Percentiles rank a stretch among this genome's conserved stretches.
phyloP scores from a whole-genome alignment of 2,888 invertebrate species.

The Oxyscelio sp. region DNA sequence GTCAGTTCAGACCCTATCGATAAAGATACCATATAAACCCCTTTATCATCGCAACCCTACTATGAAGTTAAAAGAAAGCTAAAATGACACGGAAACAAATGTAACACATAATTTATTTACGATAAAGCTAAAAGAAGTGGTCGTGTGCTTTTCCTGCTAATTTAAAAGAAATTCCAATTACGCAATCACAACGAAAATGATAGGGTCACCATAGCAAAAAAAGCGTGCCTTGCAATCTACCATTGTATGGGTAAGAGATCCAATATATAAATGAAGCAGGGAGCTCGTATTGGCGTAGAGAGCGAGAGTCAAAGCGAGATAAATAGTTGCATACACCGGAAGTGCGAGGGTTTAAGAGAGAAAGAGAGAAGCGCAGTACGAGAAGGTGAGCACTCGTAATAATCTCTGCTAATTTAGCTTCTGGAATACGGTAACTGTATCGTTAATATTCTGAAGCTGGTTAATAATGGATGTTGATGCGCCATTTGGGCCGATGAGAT shows the following conservation, averaged over 20 bases:
- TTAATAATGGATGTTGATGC: conserved; percentile 88
- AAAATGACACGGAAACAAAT: conserved; percentile 46
- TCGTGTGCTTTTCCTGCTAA: conserved; percentile 28
- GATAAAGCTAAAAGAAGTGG: conserved; percentile 48
- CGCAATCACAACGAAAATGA: conserved; percentile 51
- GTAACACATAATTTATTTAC: conserved; percentile 51
- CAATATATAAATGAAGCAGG: background rate
- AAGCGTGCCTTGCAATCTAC: conserved; percentile 3
- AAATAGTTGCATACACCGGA: conserved; percentile 57
- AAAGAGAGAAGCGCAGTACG: conserved; percentile 58
- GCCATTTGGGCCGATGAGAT: conserved; percentile 89
- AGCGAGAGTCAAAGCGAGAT: conserved; percentile 61
- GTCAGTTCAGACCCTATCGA: conserved; percentile 57
- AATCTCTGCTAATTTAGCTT: conserved; percentile 88
- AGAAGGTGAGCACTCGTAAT: conserved; percentile 86
- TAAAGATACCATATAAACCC: conserved; percentile 38
- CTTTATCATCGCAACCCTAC: conserved; percentile 50
- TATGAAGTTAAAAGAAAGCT: conserved; percentile 54
- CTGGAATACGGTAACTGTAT: conserved; percentile 88
- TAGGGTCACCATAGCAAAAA: conserved; percentile 34
- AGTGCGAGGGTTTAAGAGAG: conserved; percentile 81
- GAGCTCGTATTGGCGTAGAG: conserved; percentile 21
- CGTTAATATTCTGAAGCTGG: conserved; percentile 88
- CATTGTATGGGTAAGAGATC: background rate
- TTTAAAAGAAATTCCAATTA: conserved; percentile 63